Evolutionary conservation across 2,113 vertebrate species (phyloP).

Genomic region (Hemibagrus wyckioides): DNA sequence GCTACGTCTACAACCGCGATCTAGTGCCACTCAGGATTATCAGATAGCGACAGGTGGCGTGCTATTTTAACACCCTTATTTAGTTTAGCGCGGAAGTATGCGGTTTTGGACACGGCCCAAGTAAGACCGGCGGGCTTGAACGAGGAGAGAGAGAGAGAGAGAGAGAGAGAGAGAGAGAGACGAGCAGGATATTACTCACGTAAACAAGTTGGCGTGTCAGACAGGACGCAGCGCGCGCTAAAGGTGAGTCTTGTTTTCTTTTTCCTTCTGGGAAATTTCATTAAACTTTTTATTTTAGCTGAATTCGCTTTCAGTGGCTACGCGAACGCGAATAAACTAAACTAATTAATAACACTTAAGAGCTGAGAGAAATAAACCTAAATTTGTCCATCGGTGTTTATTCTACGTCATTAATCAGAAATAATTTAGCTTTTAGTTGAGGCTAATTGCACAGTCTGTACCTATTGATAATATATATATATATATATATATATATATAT

Average conservation of each 20-base stretch:
- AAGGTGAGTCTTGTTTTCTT: background rate
- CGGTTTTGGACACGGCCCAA: conserved; percentile 7
- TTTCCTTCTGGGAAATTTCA: background rate
- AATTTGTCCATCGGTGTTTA: background rate
- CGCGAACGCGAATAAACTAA: background rate
- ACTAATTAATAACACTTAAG: background rate
- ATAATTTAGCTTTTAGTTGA: too few relatives aligned
- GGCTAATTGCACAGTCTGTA: too few relatives aligned
- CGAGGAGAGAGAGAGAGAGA: too few relatives aligned
- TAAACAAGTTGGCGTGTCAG: conserved; percentile 27
- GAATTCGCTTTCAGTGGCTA: too few relatives aligned
- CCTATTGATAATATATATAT: too few relatives aligned
- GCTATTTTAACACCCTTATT: background rate
- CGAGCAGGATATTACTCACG: background rate
- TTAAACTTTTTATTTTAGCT: too few relatives aligned
- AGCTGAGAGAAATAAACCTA: background rate
- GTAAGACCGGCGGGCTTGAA: conserved; percentile 4
- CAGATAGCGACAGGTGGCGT: background rate
- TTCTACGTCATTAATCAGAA: too few relatives aligned
- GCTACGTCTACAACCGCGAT: background rate
- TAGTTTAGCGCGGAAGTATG: background rate
- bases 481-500: too few relatives aligned
- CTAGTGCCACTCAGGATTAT: background rate
- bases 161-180: too few relatives aligned
- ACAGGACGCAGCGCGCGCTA: background rate